Base-by-base conservation (phyloP, 2,797 vertebrate species). In the Gallinago nigripennis region DNA sequence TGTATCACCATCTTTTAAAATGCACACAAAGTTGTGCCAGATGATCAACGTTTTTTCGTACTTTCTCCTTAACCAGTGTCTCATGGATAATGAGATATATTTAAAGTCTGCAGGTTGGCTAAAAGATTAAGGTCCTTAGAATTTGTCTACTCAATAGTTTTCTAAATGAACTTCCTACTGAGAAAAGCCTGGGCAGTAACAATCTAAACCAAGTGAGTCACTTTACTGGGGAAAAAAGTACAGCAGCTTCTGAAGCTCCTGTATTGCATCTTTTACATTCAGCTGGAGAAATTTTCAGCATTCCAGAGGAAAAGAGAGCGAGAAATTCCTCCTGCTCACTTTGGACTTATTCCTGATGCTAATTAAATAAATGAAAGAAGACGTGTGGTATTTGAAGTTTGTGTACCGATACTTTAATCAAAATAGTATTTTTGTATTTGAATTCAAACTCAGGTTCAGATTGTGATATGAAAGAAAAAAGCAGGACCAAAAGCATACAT, bases 351-450 rank as follows among this genome's bases (percentile, higher is more conserved):
- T 96, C 48, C 70, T 88, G 69, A 50, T 84, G 48, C 63, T 90
- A 84, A 96, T 94, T 77, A 95, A 88, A 68, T 41, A 72, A 68
- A 92, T 92, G 77, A 92, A 77, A 90, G 66, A 90, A 3, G 20
- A 84, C 1, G 2, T 31, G 60, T 31, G 80, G 39, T 69, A 77
- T 80, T 92, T 94, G 87, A 95, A 84, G 68, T 79, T 90, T 90
- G 66, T 70, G 57, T 57, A 73, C 8, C 76, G 82, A 73, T 20
- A 46, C 30, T 65, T 75, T 56, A 92, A 82, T 53, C 58, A 90
- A 89, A 86, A 91, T 8, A 2, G 21, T 73, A 54, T 73, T 94
- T 91, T 63, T 65, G 17, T 48, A 46, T 79, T 88, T 56, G 57
- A 91, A 76, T 94, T 84, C 46, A 84, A 73, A 84, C 53, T 90